phyloP scores from a whole-genome alignment of 2,113 vertebrate genomes.

The Corvus cornix region DNA sequence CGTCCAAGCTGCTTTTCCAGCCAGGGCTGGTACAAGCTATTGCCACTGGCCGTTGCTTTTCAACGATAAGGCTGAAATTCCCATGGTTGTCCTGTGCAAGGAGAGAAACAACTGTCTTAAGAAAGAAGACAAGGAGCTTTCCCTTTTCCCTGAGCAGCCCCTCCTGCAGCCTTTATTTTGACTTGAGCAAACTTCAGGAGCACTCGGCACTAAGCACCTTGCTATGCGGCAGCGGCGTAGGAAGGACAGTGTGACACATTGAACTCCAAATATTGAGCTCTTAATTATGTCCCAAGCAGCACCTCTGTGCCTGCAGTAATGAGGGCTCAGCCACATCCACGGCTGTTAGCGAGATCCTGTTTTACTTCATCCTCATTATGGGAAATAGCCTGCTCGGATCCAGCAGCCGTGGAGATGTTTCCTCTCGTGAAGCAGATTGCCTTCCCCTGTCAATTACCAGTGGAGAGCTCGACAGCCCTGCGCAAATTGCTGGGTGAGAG shows the following conservation, averaged over 20 bases:
- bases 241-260: background rate
- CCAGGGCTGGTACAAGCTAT: fast-evolving
- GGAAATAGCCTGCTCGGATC: background rate
- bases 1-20: background rate
- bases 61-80: background rate
- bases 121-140: background rate
- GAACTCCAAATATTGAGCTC: background rate
- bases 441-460: slow-evolving; percentile 41
- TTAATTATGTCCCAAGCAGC: background rate
- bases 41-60: background rate
- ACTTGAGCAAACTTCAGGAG: background rate
- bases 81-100: background rate
- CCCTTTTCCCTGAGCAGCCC: background rate
- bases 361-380: slow-evolving; percentile 19
- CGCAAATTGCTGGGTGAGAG: slow-evolving; percentile 43
- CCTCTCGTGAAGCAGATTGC: slow-evolving; percentile 14
- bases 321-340: background rate
- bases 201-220: background rate
- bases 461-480: background rate
- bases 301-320: background rate
- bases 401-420: slow-evolving; percentile 13
- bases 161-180: background rate
- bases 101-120: background rate
- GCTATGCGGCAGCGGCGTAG: fast-evolving
- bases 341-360: background rate